These are phyloP conservation scores for Uropsilus gracilis DNA, from an alignment of 2,113 vertebrate species.

Conservation along the genomic window DNA sequence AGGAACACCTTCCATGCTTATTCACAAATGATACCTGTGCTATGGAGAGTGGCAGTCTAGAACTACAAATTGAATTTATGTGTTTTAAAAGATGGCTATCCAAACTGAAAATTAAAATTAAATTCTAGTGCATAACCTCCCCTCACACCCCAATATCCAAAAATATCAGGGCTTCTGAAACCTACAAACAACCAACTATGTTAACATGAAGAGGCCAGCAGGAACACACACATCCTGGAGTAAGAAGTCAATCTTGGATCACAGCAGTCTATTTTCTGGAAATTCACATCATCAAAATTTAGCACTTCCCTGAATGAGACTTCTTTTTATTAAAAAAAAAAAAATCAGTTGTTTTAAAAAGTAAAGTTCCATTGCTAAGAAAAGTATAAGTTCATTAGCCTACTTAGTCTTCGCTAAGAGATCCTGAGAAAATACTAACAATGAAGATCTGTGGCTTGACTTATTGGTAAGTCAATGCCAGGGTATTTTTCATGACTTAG, in stretches of 20 bases:
- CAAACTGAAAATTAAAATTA: conserved; percentile 51
- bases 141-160: neutral
- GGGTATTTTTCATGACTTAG: neutral
- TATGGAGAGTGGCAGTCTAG: neutral
- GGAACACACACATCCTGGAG: neutral
- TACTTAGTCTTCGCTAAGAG: conserved; percentile 21
- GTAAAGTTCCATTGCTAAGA: no score
- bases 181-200: neutral
- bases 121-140: neutral
- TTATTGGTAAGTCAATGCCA: neutral
- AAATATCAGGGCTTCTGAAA: neutral
- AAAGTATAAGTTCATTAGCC: no score
- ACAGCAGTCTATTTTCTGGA: neutral
- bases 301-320: neutral
- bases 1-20: neutral
- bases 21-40: neutral
- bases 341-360: neutral
- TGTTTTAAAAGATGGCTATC: neutral
- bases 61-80: conserved; percentile 7
- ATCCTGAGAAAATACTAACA: neutral
- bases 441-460: conserved; percentile 3
- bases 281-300: neutral
- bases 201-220: neutral
- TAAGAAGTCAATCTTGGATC: neutral
- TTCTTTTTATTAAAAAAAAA: conserved; percentile 45